A percentile compares a stretch with the other conserved stretches of the same genome.
Evolutionary conservation across 2,888 invertebrate species (phyloP).

Genomic region (Meandrusa payeni): DNA sequence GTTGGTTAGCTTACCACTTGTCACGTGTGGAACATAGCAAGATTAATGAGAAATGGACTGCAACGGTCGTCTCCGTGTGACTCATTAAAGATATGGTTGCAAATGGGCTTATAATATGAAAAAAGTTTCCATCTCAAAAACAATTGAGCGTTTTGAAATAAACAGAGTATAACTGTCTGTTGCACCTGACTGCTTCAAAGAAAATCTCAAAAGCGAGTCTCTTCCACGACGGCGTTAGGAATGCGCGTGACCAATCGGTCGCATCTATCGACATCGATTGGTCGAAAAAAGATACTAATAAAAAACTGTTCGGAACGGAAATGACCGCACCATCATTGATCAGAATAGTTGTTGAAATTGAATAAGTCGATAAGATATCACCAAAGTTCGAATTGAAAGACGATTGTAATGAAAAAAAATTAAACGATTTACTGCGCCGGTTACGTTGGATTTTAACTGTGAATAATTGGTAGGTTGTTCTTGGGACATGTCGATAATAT

Average conservation of each 20-base stretch:
- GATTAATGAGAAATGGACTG: too few species aligned
- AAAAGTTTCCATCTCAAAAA: too few species aligned
- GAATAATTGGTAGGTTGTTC: slow-evolving; percentile 32
- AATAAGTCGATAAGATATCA: slow-evolving; percentile 72
- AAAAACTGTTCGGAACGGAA: slow-evolving; percentile 63
- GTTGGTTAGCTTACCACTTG: too few species aligned
- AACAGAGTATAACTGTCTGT: slow-evolving; percentile 5
- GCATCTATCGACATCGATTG: slow-evolving; percentile 50
- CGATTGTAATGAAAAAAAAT: slow-evolving; percentile 65
- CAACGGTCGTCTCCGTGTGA: too few species aligned
- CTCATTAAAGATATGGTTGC: too few species aligned
- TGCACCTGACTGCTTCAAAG: slow-evolving; percentile 45
- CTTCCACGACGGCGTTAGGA: slow-evolving; percentile 56
- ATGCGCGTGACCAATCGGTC: slow-evolving; percentile 69
- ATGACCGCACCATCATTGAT: slow-evolving; percentile 66
- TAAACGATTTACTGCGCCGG: slow-evolving; percentile 61
- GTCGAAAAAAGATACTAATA: slow-evolving; percentile 37
- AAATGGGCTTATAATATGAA: too few species aligned
- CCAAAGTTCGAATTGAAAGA: slow-evolving; percentile 73
- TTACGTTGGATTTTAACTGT: slow-evolving; percentile 41
- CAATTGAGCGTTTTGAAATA: too few species aligned
- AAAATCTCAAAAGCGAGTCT: slow-evolving; percentile 49
- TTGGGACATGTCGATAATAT: slow-evolving; percentile 24
- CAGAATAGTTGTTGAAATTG: slow-evolving; percentile 69
- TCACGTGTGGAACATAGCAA: too few species aligned